These are phyloP conservation scores for Belgica antarctica DNA, from an alignment of 2,888 invertebrate genomes.

Conservation along the genomic window DNA sequence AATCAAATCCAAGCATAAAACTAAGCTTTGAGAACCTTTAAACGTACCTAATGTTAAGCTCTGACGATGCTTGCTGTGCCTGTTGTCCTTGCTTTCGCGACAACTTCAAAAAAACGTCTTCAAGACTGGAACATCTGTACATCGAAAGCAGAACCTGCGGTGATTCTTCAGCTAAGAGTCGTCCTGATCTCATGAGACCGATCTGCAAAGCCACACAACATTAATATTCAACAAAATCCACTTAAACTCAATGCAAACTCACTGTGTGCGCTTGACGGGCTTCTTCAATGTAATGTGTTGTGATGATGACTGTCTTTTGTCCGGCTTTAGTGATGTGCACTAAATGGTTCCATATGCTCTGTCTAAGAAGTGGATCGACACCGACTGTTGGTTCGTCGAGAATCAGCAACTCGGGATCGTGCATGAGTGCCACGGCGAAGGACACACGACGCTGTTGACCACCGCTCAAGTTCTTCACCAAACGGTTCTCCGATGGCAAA, in stretches of 20 bases:
- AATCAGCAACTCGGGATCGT: slow-evolving; percentile 87
- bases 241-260: slow-evolving; percentile 53
- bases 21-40: background rate
- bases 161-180: slow-evolving; percentile 85
- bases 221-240: background rate
- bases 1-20: background rate
- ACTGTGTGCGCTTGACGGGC: slow-evolving; percentile 87
- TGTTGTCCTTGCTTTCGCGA: slow-evolving; percentile 75
- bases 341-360: slow-evolving; percentile 93
- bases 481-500: slow-evolving; percentile 79
- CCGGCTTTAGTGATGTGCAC: slow-evolving; percentile 85
- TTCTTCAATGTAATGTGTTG: slow-evolving; percentile 94
- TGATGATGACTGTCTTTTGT: slow-evolving; percentile 88
- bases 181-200: slow-evolving; percentile 90
- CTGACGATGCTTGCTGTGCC: slow-evolving; percentile 54
- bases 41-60: slow-evolving; percentile 55
- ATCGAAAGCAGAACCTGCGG: slow-evolving; percentile 79
- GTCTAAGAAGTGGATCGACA: slow-evolving; percentile 83
- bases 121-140: slow-evolving; percentile 80
- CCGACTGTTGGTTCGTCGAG: slow-evolving; percentile 92
- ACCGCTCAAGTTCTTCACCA: slow-evolving; percentile 79
- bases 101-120: slow-evolving; percentile 89
- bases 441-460: slow-evolving; percentile 89
- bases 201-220: slow-evolving; percentile 61
- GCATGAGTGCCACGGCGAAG: slow-evolving; percentile 88